Evolutionary conservation across 2,888 invertebrate species (phyloP).

Genomic region (Pristionchus maxplancki): DNA sequence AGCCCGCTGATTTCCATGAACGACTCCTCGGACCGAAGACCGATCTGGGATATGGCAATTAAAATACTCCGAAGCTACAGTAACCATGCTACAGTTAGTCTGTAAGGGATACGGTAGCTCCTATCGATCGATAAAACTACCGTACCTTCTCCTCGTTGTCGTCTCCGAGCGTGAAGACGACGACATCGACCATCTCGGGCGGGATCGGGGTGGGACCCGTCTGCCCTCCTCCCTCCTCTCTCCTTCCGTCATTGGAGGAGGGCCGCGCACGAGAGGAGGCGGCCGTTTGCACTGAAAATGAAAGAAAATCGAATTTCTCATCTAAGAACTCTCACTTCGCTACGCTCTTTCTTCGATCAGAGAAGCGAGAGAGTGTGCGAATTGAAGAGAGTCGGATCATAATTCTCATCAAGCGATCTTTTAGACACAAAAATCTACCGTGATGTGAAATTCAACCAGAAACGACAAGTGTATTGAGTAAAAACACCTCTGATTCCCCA

Average conservation of each 20-base stretch:
- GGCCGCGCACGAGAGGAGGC: constrained; percentile 17
- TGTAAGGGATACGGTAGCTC: background rate
- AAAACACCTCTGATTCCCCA: too few species aligned
- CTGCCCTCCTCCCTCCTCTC: background rate
- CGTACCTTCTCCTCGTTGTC: constrained; percentile 49
- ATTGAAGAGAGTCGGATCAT: too few species aligned
- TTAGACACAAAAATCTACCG: too few species aligned
- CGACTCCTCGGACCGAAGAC: constrained; percentile 77
- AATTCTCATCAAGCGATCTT: too few species aligned
- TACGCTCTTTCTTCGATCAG: too few species aligned
- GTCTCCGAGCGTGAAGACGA: constrained; percentile 53
- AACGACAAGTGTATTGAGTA: too few species aligned
- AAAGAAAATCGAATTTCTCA: background rate
- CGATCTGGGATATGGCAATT: constrained; percentile 60
- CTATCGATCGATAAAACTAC: background rate
- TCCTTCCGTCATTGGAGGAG: background rate
- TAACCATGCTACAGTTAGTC: background rate
- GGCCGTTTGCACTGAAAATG: constrained; percentile 54
- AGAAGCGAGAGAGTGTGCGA: too few species aligned
- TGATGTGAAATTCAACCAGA: too few species aligned
- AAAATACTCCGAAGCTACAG: background rate
- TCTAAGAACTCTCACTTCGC: too few species aligned
- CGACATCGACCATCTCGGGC: constrained; percentile 56
- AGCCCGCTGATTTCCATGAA: constrained; percentile 75
- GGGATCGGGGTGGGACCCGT: constrained; percentile 21